Base-by-base conservation (phyloP, 2,113 vertebrate species). In the Cavia aperea region DNA sequence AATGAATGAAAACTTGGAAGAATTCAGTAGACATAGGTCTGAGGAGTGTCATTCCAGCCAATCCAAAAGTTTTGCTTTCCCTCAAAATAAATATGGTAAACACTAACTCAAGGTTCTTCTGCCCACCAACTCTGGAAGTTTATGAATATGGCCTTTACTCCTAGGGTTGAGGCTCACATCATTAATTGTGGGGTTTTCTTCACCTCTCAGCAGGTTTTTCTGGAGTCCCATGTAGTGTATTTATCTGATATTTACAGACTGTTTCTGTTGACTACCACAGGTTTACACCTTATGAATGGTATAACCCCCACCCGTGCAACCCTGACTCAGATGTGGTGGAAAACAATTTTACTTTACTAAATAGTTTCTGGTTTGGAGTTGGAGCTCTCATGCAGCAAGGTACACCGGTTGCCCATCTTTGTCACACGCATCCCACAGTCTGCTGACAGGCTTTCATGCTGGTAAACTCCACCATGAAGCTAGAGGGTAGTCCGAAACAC, bases 341-440 rank as follows among this genome's bases (percentile, higher is more conserved):
- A 98, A 99, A 99, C 98, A 99, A 99, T 98, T 99, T 99, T 98
- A 99, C 99, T 96, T 98, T 99, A 85, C 99, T 99, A 97, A 99
- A 99, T 97, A 99, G 99, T 97, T 98, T 99, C 97, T 99, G 99
- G 99, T 99, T 99, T 98, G 99, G 99, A 97, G 99, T 99, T 96
- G 98, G 98, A 98, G 98, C 99, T 92, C 99, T 99, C 97, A 99
- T 99, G 99, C 99, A 99, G 98, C 99, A 99, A 99, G 99, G 99
- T 99, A 98, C 97, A 96, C 86, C 94, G 97, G 97, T 97, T 94
- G 96, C 97, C 96, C 86, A 60, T 97, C 95, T 94, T 96, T 98
- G 89, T 96, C 86, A 95, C 97, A 97, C 89, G 97, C 97, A 96
- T 97, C 97, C 97, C 98, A 98, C 97, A 97, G 97, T 97, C 97